phyloP scores from a whole-genome alignment of 2,113 vertebrate species.

The Corythornis madagascariensis region DNA sequence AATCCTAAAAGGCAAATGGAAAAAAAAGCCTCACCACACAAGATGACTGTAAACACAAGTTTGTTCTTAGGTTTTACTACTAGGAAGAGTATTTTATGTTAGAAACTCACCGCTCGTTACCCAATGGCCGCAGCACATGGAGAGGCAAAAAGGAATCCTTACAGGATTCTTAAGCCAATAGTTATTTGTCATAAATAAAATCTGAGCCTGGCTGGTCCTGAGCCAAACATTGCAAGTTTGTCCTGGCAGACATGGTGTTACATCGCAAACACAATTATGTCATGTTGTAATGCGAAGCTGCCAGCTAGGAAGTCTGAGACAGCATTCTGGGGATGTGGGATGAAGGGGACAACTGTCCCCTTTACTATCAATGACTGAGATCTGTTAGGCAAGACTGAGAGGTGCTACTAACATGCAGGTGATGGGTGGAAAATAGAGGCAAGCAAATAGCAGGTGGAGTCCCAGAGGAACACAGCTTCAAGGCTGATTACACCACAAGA shows the following conservation, averaged over 20 bases:
- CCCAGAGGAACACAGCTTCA: accelerated
- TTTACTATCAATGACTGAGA: accelerated
- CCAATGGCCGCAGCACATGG: background rate
- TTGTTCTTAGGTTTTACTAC: background rate
- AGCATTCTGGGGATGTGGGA: background rate
- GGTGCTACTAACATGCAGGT: background rate
- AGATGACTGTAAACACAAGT: background rate
- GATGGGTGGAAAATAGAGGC: background rate
- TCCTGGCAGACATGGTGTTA: conserved; percentile 38
- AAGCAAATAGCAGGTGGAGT: background rate
- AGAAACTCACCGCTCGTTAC: background rate
- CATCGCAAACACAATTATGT: background rate
- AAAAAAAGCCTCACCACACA: background rate
- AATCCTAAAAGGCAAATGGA: background rate
- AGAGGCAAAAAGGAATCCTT: background rate
- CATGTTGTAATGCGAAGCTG: background rate
- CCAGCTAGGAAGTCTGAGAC: conserved; percentile 6
- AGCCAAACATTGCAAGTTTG: conserved; percentile 2
- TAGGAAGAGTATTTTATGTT: background rate
- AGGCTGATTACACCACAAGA: background rate
- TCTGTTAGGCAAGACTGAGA: background rate
- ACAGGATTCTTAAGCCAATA: background rate
- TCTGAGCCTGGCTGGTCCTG: background rate
- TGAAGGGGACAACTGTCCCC: background rate
- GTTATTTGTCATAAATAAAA: conserved; percentile 38